Base-by-base conservation (phyloP, 1,140 invertebrate species). In the Spodoptera litura region DNA sequence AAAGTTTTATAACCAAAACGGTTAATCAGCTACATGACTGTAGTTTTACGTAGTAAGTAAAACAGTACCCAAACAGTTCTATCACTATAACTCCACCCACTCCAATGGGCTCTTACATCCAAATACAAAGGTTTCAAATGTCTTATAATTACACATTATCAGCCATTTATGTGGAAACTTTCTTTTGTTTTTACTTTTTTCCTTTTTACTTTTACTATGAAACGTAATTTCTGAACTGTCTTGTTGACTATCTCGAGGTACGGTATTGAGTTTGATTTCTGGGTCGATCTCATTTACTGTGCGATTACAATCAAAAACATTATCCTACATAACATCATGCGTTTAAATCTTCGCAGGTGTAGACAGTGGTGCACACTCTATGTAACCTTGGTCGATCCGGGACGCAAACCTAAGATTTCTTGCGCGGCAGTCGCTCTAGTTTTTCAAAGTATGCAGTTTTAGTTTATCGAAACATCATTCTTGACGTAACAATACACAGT, bases 121-220 rank as follows among this genome's bases (percentile, higher is more conserved):
- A 64, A 44, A 64, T 20, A 64, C 15, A 44, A 62, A 38, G 15
- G 38, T 44, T 64, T 38, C 38, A 4, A 64, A 64, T 38, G 15
- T 38, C 13, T 64, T 64, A 31, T 64, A 64, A 64, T 64, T 62
- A 62, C 0, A 38, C 13, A 44, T 62, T 64, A 64, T 31, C 0
- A 11, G 5, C 61, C 61, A 15, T 64, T 31, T 64, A 20, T 64
- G 61, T 64, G 9, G 4, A n/a, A 64, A 64, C 61, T 64, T 64
- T 64, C 61, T 44, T 64, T 64, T 44, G 10, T 35, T 61, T 31
- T 64, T 8, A 20, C 20, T 20, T 20, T 20, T 20, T 20, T 20
- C 20, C 20, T 20, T 20, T 20, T 20, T 20, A 20, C 9, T 38
- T 44, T n/a, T 64, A n/a, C 15, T 55, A 13, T 13, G 13, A 5